Evolutionary conservation across 2,797 vertebrate genomes (phyloP).

Genomic region (Urophycis tenuis): DNA sequence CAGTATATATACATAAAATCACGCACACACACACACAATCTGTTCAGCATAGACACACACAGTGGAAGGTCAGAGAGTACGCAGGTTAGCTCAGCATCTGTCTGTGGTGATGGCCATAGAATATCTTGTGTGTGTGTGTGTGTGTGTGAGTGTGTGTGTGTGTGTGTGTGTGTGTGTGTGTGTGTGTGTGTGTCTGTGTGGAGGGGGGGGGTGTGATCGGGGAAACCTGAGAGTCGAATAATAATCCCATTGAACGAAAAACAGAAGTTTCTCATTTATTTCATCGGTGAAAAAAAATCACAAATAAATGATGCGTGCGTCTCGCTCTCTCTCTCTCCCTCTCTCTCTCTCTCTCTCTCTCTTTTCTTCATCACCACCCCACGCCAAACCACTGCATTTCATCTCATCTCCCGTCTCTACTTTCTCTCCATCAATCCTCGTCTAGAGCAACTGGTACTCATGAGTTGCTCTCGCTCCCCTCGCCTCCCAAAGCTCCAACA

Average conservation of each 20-base stretch:
- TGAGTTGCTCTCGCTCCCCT: not conserved
- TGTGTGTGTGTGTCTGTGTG: not conserved
- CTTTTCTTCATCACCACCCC: not conserved
- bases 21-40: slow-evolving; percentile 3
- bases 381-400: not conserved
- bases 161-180: slow-evolving; percentile 20
- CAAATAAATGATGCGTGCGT: not conserved
- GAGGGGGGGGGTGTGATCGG: not conserved
- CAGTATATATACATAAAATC: too few species aligned
- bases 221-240: not conserved
- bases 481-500: not conserved
- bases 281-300: not conserved
- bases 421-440: not conserved
- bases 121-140: not conserved
- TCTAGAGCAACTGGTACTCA: too few species aligned
- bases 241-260: not conserved
- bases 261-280: not conserved
- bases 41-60: slow-evolving; percentile 12
- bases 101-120: slow-evolving; percentile 12
- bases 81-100: slow-evolving; percentile 17
- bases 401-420: not conserved
- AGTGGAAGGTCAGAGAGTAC: slow-evolving; percentile 19
- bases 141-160: not conserved
- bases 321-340: not conserved
- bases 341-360: not conserved